Percentiles rank a stretch among this genome's conserved stretches.
These are phyloP conservation scores for Lypha dubia DNA, from an alignment of 2,888 invertebrate genomes.

Conservation along the genomic window DNA sequence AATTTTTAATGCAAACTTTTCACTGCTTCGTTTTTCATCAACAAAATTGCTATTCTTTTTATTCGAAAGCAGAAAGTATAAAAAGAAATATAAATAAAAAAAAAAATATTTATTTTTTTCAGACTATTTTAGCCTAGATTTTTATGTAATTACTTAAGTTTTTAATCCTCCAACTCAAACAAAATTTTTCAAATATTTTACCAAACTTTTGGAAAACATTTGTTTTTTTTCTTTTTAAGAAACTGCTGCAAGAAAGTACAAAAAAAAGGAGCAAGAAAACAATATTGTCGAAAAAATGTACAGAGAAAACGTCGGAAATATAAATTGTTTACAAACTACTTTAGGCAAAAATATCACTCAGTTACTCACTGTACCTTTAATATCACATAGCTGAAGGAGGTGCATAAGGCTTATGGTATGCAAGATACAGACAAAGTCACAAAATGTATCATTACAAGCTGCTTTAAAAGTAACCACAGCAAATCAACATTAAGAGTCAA, in stretches of 20 bases:
- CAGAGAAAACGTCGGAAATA: constrained; percentile 28
- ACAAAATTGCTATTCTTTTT: constrained; percentile 26
- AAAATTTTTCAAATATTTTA: constrained; percentile 32
- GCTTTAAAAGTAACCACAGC: constrained; percentile 56
- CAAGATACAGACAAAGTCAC: constrained; percentile 27
- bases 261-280: constrained; percentile 1
- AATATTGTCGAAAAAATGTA: constrained; percentile 24
- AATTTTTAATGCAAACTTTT: constrained; percentile 50
- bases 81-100: constrained; percentile 29
- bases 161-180: constrained; percentile 47
- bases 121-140: constrained; percentile 47
- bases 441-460: constrained; percentile 44
- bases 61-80: constrained; percentile 7
- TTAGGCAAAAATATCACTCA: constrained; percentile 65
- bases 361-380: constrained; percentile 35
- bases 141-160: constrained; percentile 69
- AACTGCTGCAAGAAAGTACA: constrained; percentile 4
- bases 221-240: constrained; percentile 29
- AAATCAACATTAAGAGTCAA: constrained; percentile 50
- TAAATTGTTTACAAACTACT: constrained; percentile 70
- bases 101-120: too few species aligned
- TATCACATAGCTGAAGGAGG: not conserved
- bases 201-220: constrained; percentile 23
- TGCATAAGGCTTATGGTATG: constrained; percentile 6
- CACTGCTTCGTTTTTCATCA: not conserved